Base-by-base conservation (phyloP, 2,888 invertebrate species). In the Auanema sp. region DNA sequence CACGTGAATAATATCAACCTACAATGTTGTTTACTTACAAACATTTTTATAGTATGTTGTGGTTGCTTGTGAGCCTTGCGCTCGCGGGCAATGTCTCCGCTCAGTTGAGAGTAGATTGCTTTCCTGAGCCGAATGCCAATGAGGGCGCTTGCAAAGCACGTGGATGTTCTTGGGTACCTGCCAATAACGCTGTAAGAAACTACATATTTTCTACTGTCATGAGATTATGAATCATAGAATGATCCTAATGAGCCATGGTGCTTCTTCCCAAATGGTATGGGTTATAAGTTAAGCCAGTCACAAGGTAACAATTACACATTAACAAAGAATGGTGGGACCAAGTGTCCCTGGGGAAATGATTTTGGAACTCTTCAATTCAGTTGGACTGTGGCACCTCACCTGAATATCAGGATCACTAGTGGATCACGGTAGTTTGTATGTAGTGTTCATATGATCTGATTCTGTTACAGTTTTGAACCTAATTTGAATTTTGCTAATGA, bases 261-360 rank as follows among this genome's bases (percentile, higher is more conserved):
- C 56, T 73, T 65, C 60, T 74, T 71, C 56, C 71, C 74, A 50
- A 63, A 66, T 33, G 74, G 68, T 4, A 69, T 75, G 2, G 79
- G 79, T 47, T 79, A 79, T 55, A 65, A 63, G 11, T 33, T 74
- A 21, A 55, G 58, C 43, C 67, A 68, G 12, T 60, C 65, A 21
- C 49, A 56, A 18, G 58, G 65, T 10, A 43, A 60, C 24, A 68
- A 66, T 0, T 64, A 63, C 42, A 69, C 59, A 33, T 43, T 71
- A 59, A 41, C 60, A 21, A 68, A 76, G 65, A 69, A 73, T 62
- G 47, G 58, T 58, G 69, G 66, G 1, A 68, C 71, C 5, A 64
- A 62, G 21, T 74, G 71, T 69, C 79, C 79, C 11, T 79, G 73
- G 72, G 79, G 75, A 11, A 51, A 47, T 1, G 78, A 79, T 53